phyloP scores from a whole-genome alignment of 2,113 vertebrate species.

The Mobula birostris region DNA sequence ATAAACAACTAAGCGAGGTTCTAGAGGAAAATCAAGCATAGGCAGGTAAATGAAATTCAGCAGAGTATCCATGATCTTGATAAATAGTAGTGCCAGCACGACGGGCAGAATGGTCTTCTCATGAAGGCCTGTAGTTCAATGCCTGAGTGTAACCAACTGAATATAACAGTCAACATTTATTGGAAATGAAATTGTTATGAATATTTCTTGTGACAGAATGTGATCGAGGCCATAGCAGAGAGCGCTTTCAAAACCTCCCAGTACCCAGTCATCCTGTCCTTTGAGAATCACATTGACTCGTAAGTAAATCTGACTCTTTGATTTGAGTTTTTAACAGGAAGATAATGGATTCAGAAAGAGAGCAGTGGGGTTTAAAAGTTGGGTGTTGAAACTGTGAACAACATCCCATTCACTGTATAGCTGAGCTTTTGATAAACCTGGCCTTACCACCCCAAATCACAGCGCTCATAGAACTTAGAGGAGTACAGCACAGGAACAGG shows the following conservation, averaged over 20 bases:
- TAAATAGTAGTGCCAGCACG: not conserved
- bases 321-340: not conserved
- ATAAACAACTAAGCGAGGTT: not conserved
- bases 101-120: not conserved
- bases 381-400: not conserved
- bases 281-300: conserved; percentile 97
- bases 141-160: not conserved
- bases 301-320: conserved; percentile 55
- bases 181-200: not conserved
- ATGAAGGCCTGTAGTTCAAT: not conserved
- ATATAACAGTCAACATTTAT: not conserved
- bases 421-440: not conserved
- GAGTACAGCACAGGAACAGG: no score
- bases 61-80: not conserved
- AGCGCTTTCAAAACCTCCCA: conserved; percentile 94
- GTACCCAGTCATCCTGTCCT: conserved; percentile 87
- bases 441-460: not conserved
- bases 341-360: not conserved
- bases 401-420: not conserved
- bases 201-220: conserved; percentile 68
- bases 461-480: not conserved
- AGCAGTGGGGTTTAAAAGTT: not conserved
- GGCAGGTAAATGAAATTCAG: not conserved
- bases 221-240: conserved; percentile 92
- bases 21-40: not conserved